A percentile compares a stretch with the other conserved stretches of the same genome.
Evolutionary conservation across 2,888 invertebrate genomes (phyloP).

Genomic region (Eumerus sabulonum): DNA sequence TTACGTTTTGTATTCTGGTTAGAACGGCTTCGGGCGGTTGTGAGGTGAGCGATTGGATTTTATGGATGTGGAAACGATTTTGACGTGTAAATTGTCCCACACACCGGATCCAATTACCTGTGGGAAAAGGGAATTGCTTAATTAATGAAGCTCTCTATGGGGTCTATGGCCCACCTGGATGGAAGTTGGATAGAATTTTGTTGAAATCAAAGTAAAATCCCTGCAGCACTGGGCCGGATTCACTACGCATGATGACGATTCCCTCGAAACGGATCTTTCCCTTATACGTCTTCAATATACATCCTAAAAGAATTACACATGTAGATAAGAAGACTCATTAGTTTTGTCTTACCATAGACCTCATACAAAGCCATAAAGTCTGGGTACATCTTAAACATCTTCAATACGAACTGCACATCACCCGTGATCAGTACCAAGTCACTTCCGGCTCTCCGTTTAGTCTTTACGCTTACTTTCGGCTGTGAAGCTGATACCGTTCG

Average conservation of each 20-base stretch:
- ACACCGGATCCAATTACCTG: slow-evolving; percentile 73
- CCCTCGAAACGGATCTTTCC: slow-evolving; percentile 73
- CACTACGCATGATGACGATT: slow-evolving; percentile 73
- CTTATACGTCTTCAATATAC: slow-evolving; percentile 72
- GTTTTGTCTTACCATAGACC: slow-evolving; percentile 73
- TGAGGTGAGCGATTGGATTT: slow-evolving; percentile 70
- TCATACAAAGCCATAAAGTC: slow-evolving; percentile 74
- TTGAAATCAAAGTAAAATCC: slow-evolving; percentile 75
- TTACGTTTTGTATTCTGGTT: slow-evolving; percentile 74
- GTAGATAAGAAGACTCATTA: background rate
- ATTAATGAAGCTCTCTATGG: background rate
- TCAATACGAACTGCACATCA: slow-evolving; percentile 44
- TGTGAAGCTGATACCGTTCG: background rate
- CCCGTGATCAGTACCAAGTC: slow-evolving; percentile 39
- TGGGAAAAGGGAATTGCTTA: background rate
- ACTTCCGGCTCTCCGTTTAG: slow-evolving; percentile 9
- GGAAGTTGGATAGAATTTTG: slow-evolving; percentile 55
- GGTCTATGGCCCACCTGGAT: slow-evolving; percentile 45
- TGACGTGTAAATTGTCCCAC: slow-evolving; percentile 73
- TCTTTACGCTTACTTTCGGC: background rate
- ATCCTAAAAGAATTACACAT: slow-evolving; percentile 70
- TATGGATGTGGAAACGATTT: slow-evolving; percentile 74
- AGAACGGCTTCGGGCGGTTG: slow-evolving; percentile 66
- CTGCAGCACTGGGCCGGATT: slow-evolving; percentile 75
- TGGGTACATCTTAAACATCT: slow-evolving; percentile 66